phyloP scores from a whole-genome alignment of 2,113 vertebrate species.

The Lepus europaeus region DNA sequence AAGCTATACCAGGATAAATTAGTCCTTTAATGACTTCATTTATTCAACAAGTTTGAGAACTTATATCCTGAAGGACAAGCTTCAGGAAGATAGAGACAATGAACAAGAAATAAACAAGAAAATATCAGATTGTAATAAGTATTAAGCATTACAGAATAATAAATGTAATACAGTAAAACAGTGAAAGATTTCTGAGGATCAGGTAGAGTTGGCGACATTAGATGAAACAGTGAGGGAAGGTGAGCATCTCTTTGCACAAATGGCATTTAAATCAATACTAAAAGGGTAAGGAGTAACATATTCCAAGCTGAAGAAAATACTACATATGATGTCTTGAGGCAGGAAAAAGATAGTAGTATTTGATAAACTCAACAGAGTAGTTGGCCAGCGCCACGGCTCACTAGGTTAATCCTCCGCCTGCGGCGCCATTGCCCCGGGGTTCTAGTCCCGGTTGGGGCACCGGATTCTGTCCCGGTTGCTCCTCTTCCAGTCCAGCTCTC shows the following conservation, averaged over 20 bases:
- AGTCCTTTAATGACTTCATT: background rate
- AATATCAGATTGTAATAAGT: constrained; percentile 6
- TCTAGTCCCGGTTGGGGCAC: no score
- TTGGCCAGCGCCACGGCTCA: no score
- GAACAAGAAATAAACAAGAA: constrained; percentile 17
- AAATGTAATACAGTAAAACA: background rate
- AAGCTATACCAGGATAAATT: constrained; percentile 26
- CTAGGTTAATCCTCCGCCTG: no score
- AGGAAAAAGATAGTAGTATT: constrained; percentile 18
- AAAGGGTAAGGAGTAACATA: constrained; percentile 8
- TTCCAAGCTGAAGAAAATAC: background rate
- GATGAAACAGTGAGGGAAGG: background rate
- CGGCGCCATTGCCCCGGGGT: no score
- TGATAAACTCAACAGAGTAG: background rate
- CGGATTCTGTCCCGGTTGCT: no score
- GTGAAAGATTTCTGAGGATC: background rate
- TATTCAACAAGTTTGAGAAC: constrained; percentile 45
- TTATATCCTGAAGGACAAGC: constrained; percentile 11
- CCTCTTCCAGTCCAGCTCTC: no score
- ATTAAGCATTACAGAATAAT: background rate
- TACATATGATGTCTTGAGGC: background rate
- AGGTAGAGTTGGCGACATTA: background rate
- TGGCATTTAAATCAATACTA: background rate
- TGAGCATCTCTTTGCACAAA: constrained; percentile 30
- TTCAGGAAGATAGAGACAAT: background rate